Percentiles rank a stretch among this genome's conserved stretches.
These are phyloP conservation scores for Marisa cornuarietis DNA, from an alignment of 1,140 invertebrate genomes.

Conservation along the genomic window DNA sequence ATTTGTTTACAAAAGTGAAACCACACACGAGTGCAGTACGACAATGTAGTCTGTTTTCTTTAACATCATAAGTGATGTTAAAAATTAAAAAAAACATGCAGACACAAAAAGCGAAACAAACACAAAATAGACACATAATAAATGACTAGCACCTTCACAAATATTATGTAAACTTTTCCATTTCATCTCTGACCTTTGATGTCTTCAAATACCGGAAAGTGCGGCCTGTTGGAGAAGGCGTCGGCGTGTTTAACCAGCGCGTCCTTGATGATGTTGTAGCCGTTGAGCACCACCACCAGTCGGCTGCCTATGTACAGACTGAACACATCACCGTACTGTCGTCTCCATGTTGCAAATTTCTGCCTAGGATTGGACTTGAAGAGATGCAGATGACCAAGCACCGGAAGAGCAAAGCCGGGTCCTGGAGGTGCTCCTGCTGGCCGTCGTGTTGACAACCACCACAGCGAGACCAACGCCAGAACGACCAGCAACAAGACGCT, in stretches of 20 bases:
- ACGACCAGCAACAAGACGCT: neutral
- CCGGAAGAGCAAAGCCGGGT: constrained; percentile 19
- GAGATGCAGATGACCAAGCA: constrained; percentile 34
- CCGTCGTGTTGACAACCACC: constrained; percentile 9
- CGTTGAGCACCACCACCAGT: constrained; percentile 38
- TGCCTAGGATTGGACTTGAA: constrained; percentile 20
- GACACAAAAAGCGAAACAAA: no score
- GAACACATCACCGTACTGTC: constrained; percentile 42
- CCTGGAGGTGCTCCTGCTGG: constrained; percentile 15
- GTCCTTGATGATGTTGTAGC: constrained; percentile 37
- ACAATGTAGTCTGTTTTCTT: no score
- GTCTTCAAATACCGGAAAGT: neutral
- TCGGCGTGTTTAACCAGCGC: constrained; percentile 40
- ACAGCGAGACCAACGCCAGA: neutral
- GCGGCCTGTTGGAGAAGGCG: constrained; percentile 36
- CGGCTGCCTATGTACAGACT: constrained; percentile 35
- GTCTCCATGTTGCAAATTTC: constrained; percentile 19
- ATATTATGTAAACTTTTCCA: no score
- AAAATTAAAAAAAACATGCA: no score
- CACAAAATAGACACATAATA: no score
- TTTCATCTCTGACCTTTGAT: no score
- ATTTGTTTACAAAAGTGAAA: neutral
- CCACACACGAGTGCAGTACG: neutral
- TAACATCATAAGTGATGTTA: no score
- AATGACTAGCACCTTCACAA: no score